These are phyloP conservation scores for Resseliella maxima DNA, from an alignment of 2,888 invertebrate species.

Conservation along the genomic window DNA sequence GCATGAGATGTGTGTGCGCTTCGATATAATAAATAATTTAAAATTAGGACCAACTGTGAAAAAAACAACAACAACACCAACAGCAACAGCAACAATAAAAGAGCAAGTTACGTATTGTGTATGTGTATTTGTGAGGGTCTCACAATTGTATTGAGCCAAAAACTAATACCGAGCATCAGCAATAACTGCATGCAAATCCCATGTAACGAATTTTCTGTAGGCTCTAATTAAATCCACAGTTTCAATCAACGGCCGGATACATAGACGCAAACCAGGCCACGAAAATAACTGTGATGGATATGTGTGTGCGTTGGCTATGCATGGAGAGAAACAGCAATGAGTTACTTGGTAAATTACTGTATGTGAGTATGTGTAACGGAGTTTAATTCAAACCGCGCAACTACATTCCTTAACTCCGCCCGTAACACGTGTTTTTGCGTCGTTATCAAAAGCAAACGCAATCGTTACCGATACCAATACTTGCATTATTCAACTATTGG, in stretches of 20 bases:
- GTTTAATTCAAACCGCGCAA: conserved; percentile 46
- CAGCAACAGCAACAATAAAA: too few relatives aligned
- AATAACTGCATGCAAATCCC: background rate
- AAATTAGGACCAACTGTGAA: background rate
- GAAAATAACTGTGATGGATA: conserved; percentile 1
- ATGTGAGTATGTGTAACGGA: background rate
- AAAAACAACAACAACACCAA: too few relatives aligned
- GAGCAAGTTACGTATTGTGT: background rate
- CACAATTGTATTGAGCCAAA: background rate
- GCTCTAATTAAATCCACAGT: conserved; percentile 54
- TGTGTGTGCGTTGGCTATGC: background rate
- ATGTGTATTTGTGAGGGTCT: background rate
- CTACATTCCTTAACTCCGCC: conserved; percentile 58
- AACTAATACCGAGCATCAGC: conserved; percentile 7
- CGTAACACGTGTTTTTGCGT: conserved; percentile 59
- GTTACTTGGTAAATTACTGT: background rate
- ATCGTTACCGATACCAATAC: background rate
- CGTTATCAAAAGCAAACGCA: conserved; percentile 24
- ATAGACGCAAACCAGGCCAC: conserved; percentile 25
- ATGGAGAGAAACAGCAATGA: background rate
- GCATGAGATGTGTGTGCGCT: conserved; percentile 15
- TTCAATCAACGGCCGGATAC: conserved; percentile 51
- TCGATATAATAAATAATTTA: conserved; percentile 43
- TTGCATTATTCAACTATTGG: background rate
- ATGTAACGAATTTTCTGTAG: conserved; percentile 34